Evolutionary conservation across 1,140 invertebrate species (phyloP), one percentile per base, ranked within the genome.

Genomic region (Spodoptera litura): DNA sequence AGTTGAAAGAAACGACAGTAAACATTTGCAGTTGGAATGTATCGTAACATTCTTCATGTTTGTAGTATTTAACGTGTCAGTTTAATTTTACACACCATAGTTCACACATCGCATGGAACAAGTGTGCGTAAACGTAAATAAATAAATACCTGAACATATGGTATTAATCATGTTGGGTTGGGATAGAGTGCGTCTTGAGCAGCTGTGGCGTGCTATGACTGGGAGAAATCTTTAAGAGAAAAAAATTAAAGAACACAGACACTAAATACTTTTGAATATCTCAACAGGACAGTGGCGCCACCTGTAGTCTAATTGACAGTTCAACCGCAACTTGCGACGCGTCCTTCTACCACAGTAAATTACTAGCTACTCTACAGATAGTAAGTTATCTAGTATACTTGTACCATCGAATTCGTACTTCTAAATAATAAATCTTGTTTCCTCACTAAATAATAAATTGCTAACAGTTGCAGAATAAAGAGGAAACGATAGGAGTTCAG

Each of bases 401-500:
- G 25, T 25, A 11, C 2, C 2, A 20, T 20, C 20, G 20, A 20
- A 20, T 20, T 20, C 20, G 20, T 4, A 58, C 9, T 31, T 13
- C 20, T 20, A 20, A 20, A 53, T 13, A 4, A n/a, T 5, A 3
- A 13, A n/a, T 53, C 12, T 13, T 53, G 13, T 5, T 13, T 13
- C 13, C 12, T 4, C 5, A 13, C 13, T 5, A 53, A 15, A 53
- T 4, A 53, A 12, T 4, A 13, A 12, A 4, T 72, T 56, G 68
- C 10, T 53, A 4, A 53, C 13, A 92, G 92, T 56, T 92, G 53
- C 87, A 89, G 44, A 92, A 92, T 70, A 92, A 90, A 58, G 92
- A 93, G 44, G 92, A 93, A 71, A 92, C 90, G 20, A 84, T 92
- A 1, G 83, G 89, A 0, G 87, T 93, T 49, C 92, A 93, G 64